Base-by-base conservation (phyloP, 2,888 invertebrate genomes). In the Incurvaria masculella region DNA sequence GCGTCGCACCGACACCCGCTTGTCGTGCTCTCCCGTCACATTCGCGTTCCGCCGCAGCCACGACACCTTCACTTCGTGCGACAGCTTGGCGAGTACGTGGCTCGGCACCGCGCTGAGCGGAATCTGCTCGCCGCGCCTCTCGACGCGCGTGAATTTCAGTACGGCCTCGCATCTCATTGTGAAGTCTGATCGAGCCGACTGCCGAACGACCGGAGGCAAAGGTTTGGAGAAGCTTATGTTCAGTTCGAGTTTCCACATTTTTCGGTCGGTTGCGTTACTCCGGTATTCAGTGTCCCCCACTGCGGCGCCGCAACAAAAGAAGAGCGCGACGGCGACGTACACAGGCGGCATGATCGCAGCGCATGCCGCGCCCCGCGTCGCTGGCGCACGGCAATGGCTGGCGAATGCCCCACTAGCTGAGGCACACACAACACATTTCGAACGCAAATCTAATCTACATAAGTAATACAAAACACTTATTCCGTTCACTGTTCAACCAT, bases 161-260 rank as follows among this genome's bases (percentile, higher is more conserved):
- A 71, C 60, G 23, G 74, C 76, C 55, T 78, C 75, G 54, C 78
- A 78, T 61, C 70, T 74, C 38, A 76, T 63, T 33, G 68, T 64
- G 21, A 70, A 65, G 58, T 74, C 69, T 27, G 58, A 58, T 33
- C 68, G 68, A 19, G 61, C 55, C 40, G 63, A 51, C 58, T 64
- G 69, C 44, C 55, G 66, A 40, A 72, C 54, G 1, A 68, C 52
- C 42, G 61, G 48, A 44, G 74, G 72, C 49, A 73, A 62, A 46
- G 66, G 63, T 65, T 73, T 73, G 0, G 70, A 66, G 54, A 78
- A 78, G 58, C 68, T 68, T 56, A 78, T 71, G 55, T 75, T 69
- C 2, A 45, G 21, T 45, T 42, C 48, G 21, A 51, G 38, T 17
- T 69, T 71, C 75, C 74, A 76, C 65, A 62, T 60, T 57, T 72